Conservation (phyloP, 2,113 vertebrate genomes). For the Xenopus tropicalis region DNA sequence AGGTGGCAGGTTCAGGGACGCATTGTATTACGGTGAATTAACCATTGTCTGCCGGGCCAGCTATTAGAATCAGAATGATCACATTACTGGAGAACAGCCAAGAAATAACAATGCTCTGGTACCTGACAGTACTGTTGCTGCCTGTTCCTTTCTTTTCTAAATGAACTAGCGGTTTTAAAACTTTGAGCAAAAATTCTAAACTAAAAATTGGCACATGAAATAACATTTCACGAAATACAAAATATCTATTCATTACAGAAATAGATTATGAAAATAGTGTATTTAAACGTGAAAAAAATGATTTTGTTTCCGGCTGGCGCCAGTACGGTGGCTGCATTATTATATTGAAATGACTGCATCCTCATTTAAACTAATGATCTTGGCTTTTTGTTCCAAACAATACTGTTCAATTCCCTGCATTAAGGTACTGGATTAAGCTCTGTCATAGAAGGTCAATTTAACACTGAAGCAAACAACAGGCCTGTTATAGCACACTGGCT, state of each 20-base stretch:
- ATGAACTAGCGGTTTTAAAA: slow-evolving; percentile 7
- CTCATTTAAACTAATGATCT: slow-evolving; percentile 13
- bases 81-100: slow-evolving; percentile 8
- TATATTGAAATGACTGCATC: not conserved
- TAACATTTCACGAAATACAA: not conserved
- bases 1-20: slow-evolving; percentile 26
- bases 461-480: slow-evolving; percentile 10
- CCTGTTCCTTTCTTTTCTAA: slow-evolving; percentile 3
- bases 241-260: slow-evolving; percentile 3
- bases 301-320: not conserved
- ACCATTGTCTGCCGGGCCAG: slow-evolving; percentile 5
- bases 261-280: slow-evolving; percentile 3
- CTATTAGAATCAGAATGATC: slow-evolving; percentile 14
- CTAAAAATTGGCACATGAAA: not conserved
- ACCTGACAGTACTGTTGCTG: slow-evolving; percentile 1
- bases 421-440: not conserved
- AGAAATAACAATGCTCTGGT: slow-evolving; percentile 4
- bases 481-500: slow-evolving; percentile 2
- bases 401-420: not conserved
- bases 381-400: slow-evolving; percentile 5
- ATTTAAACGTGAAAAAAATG: not conserved
- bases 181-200: slow-evolving; percentile 6
- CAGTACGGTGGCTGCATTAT: not conserved
- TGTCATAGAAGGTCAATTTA: slow-evolving; percentile 24
- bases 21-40: slow-evolving; percentile 14